Percentiles rank a stretch among this genome's conserved stretches.
Conservation (phyloP, 35 echinoderm and acorn worm species). For the Heliocidaris tuberculata region DNA sequence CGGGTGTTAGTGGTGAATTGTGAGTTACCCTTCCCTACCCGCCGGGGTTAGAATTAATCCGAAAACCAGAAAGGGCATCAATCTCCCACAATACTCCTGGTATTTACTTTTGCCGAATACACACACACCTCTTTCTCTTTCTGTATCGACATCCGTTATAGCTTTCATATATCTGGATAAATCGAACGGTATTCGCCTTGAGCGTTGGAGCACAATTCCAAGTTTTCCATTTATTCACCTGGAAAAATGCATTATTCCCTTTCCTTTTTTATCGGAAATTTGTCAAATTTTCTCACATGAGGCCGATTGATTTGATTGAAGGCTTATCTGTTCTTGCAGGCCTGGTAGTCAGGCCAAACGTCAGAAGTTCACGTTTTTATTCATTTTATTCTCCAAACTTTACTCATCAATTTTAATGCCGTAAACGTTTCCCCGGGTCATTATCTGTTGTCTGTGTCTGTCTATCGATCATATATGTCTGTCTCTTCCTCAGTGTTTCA, state of each 20-base stretch:
- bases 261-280: not conserved
- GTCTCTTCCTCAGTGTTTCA: not conserved
- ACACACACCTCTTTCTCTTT: not conserved
- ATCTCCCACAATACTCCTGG: constrained; percentile 2
- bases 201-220: not conserved
- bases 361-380: not conserved
- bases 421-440: not conserved
- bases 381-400: not conserved
- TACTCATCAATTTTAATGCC: not conserved
- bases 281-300: not conserved
- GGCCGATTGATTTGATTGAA: not conserved
- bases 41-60: not conserved
- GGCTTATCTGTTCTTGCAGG: not conserved
- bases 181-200: not conserved
- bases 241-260: not conserved
- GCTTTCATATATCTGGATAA: not conserved
- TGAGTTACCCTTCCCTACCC: not conserved
- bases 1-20: not conserved
- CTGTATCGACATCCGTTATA: not conserved
- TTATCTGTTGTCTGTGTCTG: not conserved
- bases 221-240: not conserved
- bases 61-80: not conserved
- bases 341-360: not conserved
- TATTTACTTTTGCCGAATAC: not conserved
- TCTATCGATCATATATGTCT: not conserved